Conservation (phyloP, 2,113 vertebrate species). For the Mungos mungo region DNA sequence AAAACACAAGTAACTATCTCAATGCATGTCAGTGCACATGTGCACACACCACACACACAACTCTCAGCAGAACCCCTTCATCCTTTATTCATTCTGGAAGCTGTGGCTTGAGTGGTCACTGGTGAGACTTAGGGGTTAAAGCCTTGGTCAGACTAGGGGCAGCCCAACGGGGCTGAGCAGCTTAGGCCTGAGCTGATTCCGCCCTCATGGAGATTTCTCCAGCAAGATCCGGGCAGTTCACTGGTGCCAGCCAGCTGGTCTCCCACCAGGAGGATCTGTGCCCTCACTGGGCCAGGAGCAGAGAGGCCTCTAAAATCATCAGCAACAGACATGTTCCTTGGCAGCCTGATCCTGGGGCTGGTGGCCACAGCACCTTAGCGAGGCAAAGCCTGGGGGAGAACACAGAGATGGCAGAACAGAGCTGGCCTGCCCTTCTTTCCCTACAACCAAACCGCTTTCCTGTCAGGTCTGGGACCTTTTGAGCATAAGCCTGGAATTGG, state of each 20-base stretch:
- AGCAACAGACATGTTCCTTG: neutral
- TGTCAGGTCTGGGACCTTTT: neutral
- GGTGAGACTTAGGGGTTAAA: neutral
- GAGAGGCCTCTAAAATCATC: neutral
- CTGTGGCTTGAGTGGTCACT: neutral
- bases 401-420: neutral
- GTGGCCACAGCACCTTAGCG: rapidly evolving
- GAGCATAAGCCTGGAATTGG: neutral
- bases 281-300: neutral
- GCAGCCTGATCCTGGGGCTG: neutral
- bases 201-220: neutral
- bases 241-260: neutral
- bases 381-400: neutral
- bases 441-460: neutral
- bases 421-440: neutral
- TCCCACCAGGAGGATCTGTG: neutral
- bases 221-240: neutral
- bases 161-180: neutral
- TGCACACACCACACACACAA: neutral
- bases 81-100: neutral
- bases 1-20: neutral
- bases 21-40: rapidly evolving
- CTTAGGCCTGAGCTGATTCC: neutral
- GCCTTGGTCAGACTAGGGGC: neutral
- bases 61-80: neutral